Percentiles rank a stretch among this genome's conserved stretches.
Conservation (phyloP, 2,888 invertebrate genomes). For the Myopa testacea region DNA sequence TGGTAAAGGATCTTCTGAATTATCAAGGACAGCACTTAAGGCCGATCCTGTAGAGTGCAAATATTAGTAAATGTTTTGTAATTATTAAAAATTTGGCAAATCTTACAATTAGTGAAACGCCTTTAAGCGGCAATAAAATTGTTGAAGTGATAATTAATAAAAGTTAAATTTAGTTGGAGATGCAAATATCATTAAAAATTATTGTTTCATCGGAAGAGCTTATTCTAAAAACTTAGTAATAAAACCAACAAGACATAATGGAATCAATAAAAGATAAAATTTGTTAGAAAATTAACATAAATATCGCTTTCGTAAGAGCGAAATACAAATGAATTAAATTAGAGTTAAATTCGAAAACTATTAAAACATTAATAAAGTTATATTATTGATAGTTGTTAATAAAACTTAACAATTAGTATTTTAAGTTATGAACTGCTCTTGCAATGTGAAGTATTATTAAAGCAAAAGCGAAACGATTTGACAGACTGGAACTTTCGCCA, state of each 20-base stretch:
- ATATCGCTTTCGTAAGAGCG: too few species aligned
- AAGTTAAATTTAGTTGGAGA: slow-evolving; percentile 36
- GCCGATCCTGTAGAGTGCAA: slow-evolving; percentile 59
- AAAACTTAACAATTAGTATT: too few species aligned
- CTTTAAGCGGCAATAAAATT: slow-evolving; percentile 47
- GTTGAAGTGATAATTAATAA: slow-evolving; percentile 43
- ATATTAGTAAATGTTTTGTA: slow-evolving; percentile 35
- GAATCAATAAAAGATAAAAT: not conserved
- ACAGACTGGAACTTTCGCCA: too few species aligned
- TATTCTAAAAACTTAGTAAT: not conserved
- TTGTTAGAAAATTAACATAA: not conserved
- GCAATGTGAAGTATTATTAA: too few species aligned
- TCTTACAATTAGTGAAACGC: slow-evolving; percentile 49
- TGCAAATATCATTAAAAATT: slow-evolving; percentile 24
- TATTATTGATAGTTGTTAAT: too few species aligned
- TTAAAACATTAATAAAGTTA: too few species aligned
- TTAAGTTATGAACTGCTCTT: too few species aligned
- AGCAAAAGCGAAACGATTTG: too few species aligned
- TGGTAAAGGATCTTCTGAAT: slow-evolving; percentile 82
- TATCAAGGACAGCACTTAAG: slow-evolving; percentile 67
- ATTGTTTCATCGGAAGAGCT: slow-evolving; percentile 14
- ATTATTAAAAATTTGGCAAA: slow-evolving; percentile 39
- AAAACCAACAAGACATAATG: too few species aligned
- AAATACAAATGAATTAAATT: too few species aligned
- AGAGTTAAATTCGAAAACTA: too few species aligned